These are phyloP conservation scores for Euglossa dilemma DNA, from an alignment of 1,140 invertebrate genomes.

Conservation along the genomic window DNA sequence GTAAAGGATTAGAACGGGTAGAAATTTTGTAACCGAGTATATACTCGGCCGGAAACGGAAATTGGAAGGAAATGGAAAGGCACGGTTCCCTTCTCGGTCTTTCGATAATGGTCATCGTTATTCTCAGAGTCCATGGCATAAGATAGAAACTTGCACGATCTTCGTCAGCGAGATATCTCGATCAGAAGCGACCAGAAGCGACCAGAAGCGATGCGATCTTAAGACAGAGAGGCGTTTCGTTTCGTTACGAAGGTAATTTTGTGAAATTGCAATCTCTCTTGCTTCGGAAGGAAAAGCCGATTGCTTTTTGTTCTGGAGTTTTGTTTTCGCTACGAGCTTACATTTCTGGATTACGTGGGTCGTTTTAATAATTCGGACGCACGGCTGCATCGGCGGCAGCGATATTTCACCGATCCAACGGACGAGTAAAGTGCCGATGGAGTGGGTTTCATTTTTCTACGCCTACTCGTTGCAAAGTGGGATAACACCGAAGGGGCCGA, in stretches of 20 bases:
- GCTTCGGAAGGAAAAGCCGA: neutral
- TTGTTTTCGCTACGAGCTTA: neutral
- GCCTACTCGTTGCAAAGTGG: no score
- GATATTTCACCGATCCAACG: neutral
- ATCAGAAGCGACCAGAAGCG: no score
- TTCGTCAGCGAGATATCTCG: neutral
- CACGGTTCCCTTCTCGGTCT: constrained; percentile 25
- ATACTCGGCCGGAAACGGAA: constrained; percentile 58
- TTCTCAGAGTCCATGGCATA: neutral
- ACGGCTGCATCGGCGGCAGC: neutral
- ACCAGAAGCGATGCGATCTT: no score
- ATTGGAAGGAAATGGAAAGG: constrained; percentile 73
- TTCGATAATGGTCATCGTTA: neutral
- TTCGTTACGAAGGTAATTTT: no score
- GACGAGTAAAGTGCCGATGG: neutral
- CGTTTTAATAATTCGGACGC: neutral
- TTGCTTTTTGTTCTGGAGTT: neutral
- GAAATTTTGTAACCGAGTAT: constrained; percentile 59
- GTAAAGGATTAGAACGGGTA: neutral
- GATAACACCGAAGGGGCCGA: no score
- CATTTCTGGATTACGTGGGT: neutral
- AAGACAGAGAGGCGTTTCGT: no score
- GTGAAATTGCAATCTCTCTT: no score
- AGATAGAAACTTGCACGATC: neutral
- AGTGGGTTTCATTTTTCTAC: no score